phyloP scores from a whole-genome alignment of 2,797 vertebrate genomes.

The Periophthalmus magnuspinnatus region DNA sequence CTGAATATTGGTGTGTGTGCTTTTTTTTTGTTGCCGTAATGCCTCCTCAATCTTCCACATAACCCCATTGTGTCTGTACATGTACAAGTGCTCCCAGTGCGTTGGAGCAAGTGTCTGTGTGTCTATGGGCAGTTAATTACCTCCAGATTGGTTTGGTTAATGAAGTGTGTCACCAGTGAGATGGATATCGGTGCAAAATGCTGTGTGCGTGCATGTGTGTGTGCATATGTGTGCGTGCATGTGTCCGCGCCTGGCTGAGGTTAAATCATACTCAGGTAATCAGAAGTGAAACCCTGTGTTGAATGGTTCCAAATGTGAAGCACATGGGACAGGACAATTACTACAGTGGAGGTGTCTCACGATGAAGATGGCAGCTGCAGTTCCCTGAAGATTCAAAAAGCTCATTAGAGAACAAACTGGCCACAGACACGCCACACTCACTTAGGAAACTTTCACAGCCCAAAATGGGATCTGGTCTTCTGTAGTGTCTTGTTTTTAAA shows the following conservation, averaged over 20 bases:
- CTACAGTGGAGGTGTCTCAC: conserved; percentile 41
- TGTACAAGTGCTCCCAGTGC: conserved; percentile 33
- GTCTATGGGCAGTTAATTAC: conserved; percentile 75
- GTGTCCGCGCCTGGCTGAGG: conserved; percentile 37
- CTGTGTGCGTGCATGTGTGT: conserved; percentile 17
- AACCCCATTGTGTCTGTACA: conserved; percentile 30
- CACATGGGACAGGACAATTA: conserved; percentile 65
- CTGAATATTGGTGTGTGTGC: conserved; percentile 40
- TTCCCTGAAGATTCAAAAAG: conserved; percentile 36
- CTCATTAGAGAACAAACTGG: conserved; percentile 24
- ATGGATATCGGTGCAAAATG: conserved; percentile 55
- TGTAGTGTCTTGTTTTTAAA: background rate
- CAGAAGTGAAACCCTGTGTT: conserved; percentile 60
- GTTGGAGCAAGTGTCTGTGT: conserved; percentile 42
- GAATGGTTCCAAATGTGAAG: conserved; percentile 55
- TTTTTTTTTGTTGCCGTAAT: conserved; percentile 4
- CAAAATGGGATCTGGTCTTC: conserved; percentile 20
- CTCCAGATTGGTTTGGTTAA: conserved; percentile 80
- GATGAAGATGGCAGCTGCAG: conserved; percentile 33
- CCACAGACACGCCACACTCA: conserved; percentile 22
- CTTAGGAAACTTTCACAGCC: conserved; percentile 14
- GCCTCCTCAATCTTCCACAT: conserved; percentile 45
- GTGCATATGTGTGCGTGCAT: conserved; percentile 13
- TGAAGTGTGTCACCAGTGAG: conserved; percentile 69
- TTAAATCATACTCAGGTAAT: conserved; percentile 66